Conservation (phyloP, 2,888 invertebrate species). For the Drosophila flavopinicola region DNA sequence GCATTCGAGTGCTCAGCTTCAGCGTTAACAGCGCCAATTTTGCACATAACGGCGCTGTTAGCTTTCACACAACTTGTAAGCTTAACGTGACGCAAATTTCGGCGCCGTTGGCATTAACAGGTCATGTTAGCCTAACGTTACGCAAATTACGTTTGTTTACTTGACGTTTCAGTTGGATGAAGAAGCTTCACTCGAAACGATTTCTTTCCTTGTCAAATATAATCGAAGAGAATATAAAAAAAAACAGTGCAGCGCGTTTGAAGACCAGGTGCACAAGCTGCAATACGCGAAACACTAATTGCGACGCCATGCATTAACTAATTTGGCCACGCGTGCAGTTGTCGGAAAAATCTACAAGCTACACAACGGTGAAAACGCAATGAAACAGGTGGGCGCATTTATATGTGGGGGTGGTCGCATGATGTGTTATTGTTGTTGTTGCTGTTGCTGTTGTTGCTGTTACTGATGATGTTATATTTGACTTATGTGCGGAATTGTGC, state of each 20-base stretch:
- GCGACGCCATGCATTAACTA: conserved; percentile 56
- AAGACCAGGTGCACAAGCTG: conserved; percentile 44
- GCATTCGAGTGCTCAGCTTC: background rate
- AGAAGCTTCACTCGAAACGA: conserved; percentile 48
- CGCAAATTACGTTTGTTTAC: conserved; percentile 55
- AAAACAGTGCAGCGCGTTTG: conserved; percentile 31
- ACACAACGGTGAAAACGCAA: conserved; percentile 34
- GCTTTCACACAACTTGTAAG: conserved; percentile 6
- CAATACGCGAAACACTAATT: conserved; percentile 40
- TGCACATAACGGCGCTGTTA: conserved; percentile 18
- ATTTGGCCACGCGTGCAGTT: conserved; percentile 57
- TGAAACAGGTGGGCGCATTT: conserved; percentile 62
- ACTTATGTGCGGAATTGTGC: conserved; percentile 40
- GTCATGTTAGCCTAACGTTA: conserved; percentile 22
- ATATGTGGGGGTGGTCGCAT: conserved; percentile 45
- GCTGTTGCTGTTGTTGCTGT: conserved; percentile 14
- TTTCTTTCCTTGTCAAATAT: conserved; percentile 11
- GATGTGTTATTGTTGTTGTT: conserved; percentile 31
- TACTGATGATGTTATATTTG: conserved; percentile 55
- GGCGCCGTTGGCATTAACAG: conserved; percentile 21
- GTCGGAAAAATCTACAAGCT: no score
- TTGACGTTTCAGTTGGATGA: conserved; percentile 44
- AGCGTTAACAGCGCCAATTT: conserved; percentile 21
- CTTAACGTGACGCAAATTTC: conserved; percentile 36
- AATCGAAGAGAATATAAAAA: conserved; percentile 14